Conservation (phyloP, 2,888 invertebrate genomes). For the Rhagonycha lutea region DNA sequence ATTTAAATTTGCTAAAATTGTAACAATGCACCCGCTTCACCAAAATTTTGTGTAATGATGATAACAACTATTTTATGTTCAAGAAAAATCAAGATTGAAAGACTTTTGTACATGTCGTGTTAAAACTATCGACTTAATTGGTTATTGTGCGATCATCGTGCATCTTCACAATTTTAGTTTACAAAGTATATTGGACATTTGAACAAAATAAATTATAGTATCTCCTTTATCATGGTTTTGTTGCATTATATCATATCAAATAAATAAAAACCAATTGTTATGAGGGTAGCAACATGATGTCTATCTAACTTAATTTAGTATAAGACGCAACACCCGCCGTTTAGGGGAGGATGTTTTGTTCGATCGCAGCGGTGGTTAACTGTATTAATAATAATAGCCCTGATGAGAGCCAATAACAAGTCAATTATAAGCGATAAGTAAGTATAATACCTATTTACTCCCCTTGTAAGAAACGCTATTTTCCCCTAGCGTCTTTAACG, state of each 20-base stretch:
- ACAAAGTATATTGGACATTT: not conserved
- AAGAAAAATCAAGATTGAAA: not conserved
- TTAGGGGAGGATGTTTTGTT: slow-evolving; percentile 30
- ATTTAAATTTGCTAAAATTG: not conserved
- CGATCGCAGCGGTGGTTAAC: slow-evolving; percentile 36
- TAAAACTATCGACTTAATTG: not conserved
- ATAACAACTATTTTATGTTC: not conserved
- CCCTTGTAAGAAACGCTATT: slow-evolving; percentile 30
- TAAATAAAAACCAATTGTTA: slow-evolving; percentile 15
- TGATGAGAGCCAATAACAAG: slow-evolving; percentile 41
- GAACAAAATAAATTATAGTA: not conserved
- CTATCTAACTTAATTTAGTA: slow-evolving; percentile 25
- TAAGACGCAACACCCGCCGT: slow-evolving; percentile 18
- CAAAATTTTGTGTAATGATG: not conserved
- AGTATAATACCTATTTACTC: slow-evolving; percentile 35
- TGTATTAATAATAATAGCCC: slow-evolving; percentile 39
- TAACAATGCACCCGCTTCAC: not conserved
- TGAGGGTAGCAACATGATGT: slow-evolving; percentile 22
- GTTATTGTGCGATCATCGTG: not conserved
- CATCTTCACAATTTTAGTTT: not conserved
- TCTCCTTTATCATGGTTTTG: not conserved
- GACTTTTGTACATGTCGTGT: not conserved
- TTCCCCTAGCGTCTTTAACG: slow-evolving; percentile 25
- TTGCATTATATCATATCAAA: slow-evolving; percentile 5
- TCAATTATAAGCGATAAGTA: slow-evolving; percentile 41